phyloP scores from a whole-genome alignment of 2,888 invertebrate species.

The Cabera pusaria region DNA sequence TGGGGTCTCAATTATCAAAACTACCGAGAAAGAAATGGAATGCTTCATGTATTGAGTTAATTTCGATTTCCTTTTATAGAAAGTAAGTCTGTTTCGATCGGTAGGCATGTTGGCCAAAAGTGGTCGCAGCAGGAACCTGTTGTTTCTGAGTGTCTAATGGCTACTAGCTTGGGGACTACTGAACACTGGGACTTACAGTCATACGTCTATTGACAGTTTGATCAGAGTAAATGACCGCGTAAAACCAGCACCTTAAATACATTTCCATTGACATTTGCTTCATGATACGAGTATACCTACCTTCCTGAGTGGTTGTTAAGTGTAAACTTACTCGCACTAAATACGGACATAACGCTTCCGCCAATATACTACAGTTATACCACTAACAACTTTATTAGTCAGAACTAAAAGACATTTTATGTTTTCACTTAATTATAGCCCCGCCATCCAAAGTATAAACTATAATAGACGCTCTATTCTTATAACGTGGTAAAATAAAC shows the following conservation, averaged over 20 bases:
- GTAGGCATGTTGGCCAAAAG: slow-evolving; percentile 47
- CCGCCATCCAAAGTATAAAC: too few species aligned
- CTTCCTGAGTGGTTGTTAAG: slow-evolving; percentile 35
- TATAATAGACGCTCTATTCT: too few species aligned
- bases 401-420: too few species aligned
- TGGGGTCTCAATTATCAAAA: slow-evolving; percentile 69
- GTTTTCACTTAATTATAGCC: too few species aligned
- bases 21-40: slow-evolving; percentile 76
- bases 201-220: slow-evolving; percentile 2
- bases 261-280: slow-evolving; percentile 1
- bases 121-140: slow-evolving; percentile 52
- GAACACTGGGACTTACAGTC: background rate
- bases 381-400: too few species aligned
- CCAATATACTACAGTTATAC: too few species aligned
- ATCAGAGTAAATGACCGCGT: slow-evolving; percentile 1
- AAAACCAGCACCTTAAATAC: background rate
- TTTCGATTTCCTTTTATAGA: slow-evolving; percentile 83
- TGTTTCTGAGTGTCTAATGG: slow-evolving; percentile 22
- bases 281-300: background rate
- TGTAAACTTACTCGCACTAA: too few species aligned
- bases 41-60: slow-evolving; percentile 73
- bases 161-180: slow-evolving; percentile 1
- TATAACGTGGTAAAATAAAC: too few species aligned
- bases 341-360: too few species aligned
- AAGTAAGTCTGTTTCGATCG: slow-evolving; percentile 76